Evolutionary conservation across 2,888 invertebrate species (phyloP).

Genomic region (Idaea dimidiata): DNA sequence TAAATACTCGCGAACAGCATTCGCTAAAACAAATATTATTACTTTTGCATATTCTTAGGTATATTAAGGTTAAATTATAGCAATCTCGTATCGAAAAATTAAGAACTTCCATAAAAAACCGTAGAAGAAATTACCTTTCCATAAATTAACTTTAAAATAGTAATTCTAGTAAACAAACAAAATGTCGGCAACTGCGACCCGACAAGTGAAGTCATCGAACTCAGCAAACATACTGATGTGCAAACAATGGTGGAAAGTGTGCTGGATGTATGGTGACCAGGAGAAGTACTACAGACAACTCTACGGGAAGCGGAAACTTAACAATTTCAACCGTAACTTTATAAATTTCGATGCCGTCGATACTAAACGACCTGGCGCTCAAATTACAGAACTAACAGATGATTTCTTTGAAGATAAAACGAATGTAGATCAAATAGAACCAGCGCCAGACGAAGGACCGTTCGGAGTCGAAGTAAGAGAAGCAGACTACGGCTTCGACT

Average conservation of each 20-base stretch:
- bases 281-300: slow-evolving; percentile 92
- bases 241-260: slow-evolving; percentile 94
- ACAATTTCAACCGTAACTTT: slow-evolving; percentile 58
- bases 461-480: slow-evolving; percentile 60
- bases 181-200: slow-evolving; percentile 77
- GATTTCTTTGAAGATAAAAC: slow-evolving; percentile 68
- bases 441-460: slow-evolving; percentile 63
- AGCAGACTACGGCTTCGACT: slow-evolving; percentile 65
- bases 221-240: slow-evolving; percentile 89
- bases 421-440: slow-evolving; percentile 52
- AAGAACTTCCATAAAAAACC: slow-evolving; percentile 24
- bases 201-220: slow-evolving; percentile 75
- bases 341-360: slow-evolving; percentile 59
- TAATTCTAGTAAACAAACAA: slow-evolving; percentile 36
- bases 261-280: slow-evolving; percentile 92
- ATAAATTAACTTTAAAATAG: slow-evolving; percentile 25
- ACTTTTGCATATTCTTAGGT: not conserved
- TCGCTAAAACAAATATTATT: not conserved
- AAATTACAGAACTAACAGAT: slow-evolving; percentile 74
- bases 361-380: slow-evolving; percentile 70
- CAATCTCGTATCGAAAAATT: slow-evolving; percentile 13
- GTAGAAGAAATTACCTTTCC: too few relatives aligned
- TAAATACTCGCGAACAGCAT: not conserved
- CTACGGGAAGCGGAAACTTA: slow-evolving; percentile 83
- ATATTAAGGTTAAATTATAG: slow-evolving; percentile 12